A percentile compares a stretch with the other conserved stretches of the same genome.
phyloP scores from a whole-genome alignment of 30 jellyfish, hydroid and myxozoan species.

The Hydractinia echinata region DNA sequence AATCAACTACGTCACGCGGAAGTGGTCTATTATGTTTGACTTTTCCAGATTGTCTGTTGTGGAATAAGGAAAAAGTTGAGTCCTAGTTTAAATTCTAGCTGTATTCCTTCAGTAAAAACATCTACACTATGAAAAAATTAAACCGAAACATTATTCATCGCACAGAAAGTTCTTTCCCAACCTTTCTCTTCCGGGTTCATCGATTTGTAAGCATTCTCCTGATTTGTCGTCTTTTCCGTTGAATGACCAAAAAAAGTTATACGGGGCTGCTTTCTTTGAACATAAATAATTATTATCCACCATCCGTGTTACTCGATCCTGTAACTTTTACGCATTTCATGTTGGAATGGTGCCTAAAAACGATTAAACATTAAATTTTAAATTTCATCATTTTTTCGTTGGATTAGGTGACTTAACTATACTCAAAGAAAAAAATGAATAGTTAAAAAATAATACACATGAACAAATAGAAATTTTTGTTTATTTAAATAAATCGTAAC shows the following conservation, averaged over 20 bases:
- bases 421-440: too few relatives aligned
- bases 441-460: too few relatives aligned
- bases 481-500: too few relatives aligned
- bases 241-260: conserved; percentile 75
- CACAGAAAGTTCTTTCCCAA: conserved; percentile 70
- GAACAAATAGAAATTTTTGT: too few relatives aligned
- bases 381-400: not conserved
- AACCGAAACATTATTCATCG: not conserved
- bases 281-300: conserved; percentile 65
- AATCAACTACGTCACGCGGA: too few relatives aligned
- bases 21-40: too few relatives aligned
- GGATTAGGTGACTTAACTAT: not conserved
- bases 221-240: conserved; percentile 49
- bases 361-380: not conserved
- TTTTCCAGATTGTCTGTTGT: too few relatives aligned
- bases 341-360: conserved; percentile 1
- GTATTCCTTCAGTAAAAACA: too few relatives aligned
- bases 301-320: conserved; percentile 71
- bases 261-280: conserved; percentile 54
- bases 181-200: conserved; percentile 65
- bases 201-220: conserved; percentile 57
- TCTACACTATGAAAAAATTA: too few relatives aligned
- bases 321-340: conserved; percentile 54
- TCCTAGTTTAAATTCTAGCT: too few relatives aligned
- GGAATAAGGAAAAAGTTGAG: too few relatives aligned